A percentile compares a stretch with the other conserved stretches of the same genome.
Conservation (phyloP, 2,113 vertebrate species). For the Taxidea taxus region DNA sequence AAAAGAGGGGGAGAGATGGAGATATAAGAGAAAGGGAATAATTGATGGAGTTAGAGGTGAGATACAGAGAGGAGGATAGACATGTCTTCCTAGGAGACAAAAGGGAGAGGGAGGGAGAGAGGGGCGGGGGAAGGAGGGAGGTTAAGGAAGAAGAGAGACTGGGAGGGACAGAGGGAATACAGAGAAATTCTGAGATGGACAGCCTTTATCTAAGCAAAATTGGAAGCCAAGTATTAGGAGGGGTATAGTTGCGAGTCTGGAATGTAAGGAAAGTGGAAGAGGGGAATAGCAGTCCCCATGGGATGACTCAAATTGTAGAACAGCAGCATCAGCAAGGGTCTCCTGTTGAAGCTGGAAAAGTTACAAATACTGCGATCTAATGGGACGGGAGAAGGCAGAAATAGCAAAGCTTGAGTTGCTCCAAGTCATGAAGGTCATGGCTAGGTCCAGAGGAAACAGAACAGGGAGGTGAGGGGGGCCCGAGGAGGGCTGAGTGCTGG, state of each 20-base stretch:
- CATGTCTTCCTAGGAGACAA: constrained; percentile 44
- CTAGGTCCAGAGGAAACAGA: background rate
- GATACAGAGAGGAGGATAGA: constrained; percentile 16
- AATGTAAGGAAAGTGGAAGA: background rate
- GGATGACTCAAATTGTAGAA: background rate
- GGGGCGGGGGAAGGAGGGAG: background rate
- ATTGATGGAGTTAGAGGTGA: constrained; percentile 59
- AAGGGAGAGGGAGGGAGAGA: background rate
- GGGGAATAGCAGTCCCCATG: background rate
- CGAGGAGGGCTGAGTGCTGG: background rate
- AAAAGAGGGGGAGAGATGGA: background rate
- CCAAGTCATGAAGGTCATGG: background rate
- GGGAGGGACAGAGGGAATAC: background rate
- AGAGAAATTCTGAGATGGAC: background rate
- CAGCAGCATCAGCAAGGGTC: background rate
- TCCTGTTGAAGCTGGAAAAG: background rate
- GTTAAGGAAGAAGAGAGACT: background rate
- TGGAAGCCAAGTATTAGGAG: background rate
- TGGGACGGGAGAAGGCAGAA: background rate
- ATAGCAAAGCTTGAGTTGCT: constrained; percentile 29
- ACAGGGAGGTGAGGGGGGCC: background rate
- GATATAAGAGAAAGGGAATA: constrained; percentile 40
- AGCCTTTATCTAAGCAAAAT: constrained; percentile 35
- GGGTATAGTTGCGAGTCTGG: background rate
- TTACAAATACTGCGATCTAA: background rate